These are phyloP conservation scores for Oxyteleia sp. DNA, from an alignment of 2,888 invertebrate genomes.

Conservation along the genomic window DNA sequence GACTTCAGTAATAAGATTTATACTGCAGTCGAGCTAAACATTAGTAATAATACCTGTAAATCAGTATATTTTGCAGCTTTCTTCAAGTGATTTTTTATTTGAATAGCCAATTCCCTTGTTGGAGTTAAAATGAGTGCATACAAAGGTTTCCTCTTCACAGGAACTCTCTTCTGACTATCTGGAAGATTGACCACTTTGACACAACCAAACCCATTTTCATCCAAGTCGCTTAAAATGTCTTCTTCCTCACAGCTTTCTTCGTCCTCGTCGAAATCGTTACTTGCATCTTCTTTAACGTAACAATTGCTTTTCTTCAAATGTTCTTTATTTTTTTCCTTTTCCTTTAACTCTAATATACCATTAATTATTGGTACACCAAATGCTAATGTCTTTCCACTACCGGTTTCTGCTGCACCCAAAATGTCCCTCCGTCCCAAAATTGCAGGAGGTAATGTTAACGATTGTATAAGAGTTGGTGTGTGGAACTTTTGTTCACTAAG, in stretches of 20 bases:
- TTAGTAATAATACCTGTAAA: conserved; percentile 88
- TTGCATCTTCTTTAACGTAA: conserved; percentile 5
- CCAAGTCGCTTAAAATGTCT: conserved; percentile 85
- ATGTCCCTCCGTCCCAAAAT: conserved; percentile 96
- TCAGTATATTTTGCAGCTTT: conserved; percentile 94
- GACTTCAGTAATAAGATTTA: too few relatives aligned
- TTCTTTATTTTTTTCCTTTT: conserved; percentile 83
- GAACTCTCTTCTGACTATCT: conserved; percentile 81
- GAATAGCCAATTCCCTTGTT: conserved; percentile 98
- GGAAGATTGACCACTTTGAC: conserved; percentile 89
- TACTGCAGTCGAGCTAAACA: too few relatives aligned
- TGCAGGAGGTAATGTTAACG: conserved; percentile 93
- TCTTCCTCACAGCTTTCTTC: conserved; percentile 86
- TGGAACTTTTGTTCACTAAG: conserved; percentile 93
- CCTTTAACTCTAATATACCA: conserved; percentile 93
- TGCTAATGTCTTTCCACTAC: conserved; percentile 99
- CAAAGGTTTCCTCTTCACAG: conserved; percentile 89
- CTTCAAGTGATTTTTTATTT: conserved; percentile 95
- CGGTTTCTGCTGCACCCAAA: conserved; percentile 99
- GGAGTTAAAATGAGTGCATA: conserved; percentile 97
- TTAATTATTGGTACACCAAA: conserved; percentile 98
- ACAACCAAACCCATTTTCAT: conserved; percentile 88
- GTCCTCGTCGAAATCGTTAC: conserved; percentile 75
- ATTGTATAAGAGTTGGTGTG: conserved; percentile 96
- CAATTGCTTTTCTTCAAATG: conserved; percentile 21